These are phyloP conservation scores for Burhinus oedicnemus DNA, from an alignment of 2,113 vertebrate genomes.

Conservation along the genomic window DNA sequence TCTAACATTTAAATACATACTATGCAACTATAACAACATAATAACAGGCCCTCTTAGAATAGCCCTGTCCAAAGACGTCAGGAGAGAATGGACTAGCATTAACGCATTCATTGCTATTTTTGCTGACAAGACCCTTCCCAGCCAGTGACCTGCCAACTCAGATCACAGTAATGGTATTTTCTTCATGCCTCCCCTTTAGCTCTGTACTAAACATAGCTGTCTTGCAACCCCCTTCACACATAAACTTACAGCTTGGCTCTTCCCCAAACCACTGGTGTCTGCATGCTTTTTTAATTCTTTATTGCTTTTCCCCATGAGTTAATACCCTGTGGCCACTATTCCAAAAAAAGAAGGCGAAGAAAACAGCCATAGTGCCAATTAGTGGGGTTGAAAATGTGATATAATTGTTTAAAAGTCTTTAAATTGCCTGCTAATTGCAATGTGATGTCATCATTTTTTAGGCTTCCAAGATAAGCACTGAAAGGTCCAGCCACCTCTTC, in stretches of 20 bases:
- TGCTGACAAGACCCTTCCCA: slow-evolving; percentile 7
- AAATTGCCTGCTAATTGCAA: slow-evolving; percentile 75
- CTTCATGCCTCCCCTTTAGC: not conserved
- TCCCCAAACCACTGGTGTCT: slow-evolving; percentile 33
- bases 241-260: slow-evolving; percentile 13
- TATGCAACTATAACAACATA: not conserved
- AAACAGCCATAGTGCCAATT: slow-evolving; percentile 68
- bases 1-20: not conserved
- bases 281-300: not conserved
- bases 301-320: not conserved
- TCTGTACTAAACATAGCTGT: slow-evolving; percentile 30
- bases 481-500: slow-evolving; percentile 33
- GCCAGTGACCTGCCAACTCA: slow-evolving; percentile 43
- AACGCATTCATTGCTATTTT: slow-evolving; percentile 18
- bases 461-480: slow-evolving; percentile 65
- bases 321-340: slow-evolving; percentile 30
- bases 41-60: not conserved
- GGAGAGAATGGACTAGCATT: not conserved
- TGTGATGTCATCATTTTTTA: slow-evolving; percentile 57
- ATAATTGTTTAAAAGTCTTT: slow-evolving; percentile 71
- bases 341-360: slow-evolving; percentile 47
- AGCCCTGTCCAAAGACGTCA: not conserved
- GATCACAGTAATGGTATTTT: slow-evolving; percentile 5
- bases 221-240: not conserved
- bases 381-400: slow-evolving; percentile 58